Conservation (phyloP, 2,797 vertebrate species). For the Champsocephalus gunnari region DNA sequence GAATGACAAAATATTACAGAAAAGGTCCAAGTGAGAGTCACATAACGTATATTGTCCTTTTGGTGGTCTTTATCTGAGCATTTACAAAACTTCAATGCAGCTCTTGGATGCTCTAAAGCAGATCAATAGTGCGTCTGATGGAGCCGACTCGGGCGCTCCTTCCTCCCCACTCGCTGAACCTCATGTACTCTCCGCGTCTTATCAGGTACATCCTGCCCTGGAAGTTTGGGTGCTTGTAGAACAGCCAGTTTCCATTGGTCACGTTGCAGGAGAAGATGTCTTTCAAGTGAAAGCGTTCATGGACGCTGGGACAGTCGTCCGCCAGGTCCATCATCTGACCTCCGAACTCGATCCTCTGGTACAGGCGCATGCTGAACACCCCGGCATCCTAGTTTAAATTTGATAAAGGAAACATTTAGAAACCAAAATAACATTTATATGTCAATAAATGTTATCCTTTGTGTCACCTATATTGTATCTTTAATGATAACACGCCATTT, state of each 20-base stretch:
- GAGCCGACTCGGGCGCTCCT: constrained; percentile 75
- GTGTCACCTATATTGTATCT: background rate
- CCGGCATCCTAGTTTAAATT: constrained; percentile 43
- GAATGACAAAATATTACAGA: constrained; percentile 6
- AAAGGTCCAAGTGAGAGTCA: background rate
- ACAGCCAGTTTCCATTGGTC: constrained; percentile 74
- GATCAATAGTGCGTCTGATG: constrained; percentile 72
- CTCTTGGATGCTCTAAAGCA: background rate
- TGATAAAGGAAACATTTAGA: background rate
- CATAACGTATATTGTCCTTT: constrained; percentile 5
- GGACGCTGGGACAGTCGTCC: constrained; percentile 80
- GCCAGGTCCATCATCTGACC: constrained; percentile 80
- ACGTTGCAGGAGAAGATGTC: constrained; percentile 82
- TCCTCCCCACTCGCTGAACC: constrained; percentile 80
- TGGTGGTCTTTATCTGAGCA: background rate
- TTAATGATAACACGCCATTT: background rate
- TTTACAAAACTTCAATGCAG: constrained; percentile 5
- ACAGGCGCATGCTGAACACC: constrained; percentile 74
- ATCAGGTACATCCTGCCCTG: constrained; percentile 76
- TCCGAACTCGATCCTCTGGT: constrained; percentile 78
- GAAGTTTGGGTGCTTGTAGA: constrained; percentile 76
- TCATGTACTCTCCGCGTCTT: constrained; percentile 73
- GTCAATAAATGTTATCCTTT: background rate
- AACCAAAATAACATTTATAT: background rate
- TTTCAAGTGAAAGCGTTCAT: constrained; percentile 73